phyloP scores from a whole-genome alignment of 2,113 vertebrate genomes.

The Macquaria ambigua region DNA sequence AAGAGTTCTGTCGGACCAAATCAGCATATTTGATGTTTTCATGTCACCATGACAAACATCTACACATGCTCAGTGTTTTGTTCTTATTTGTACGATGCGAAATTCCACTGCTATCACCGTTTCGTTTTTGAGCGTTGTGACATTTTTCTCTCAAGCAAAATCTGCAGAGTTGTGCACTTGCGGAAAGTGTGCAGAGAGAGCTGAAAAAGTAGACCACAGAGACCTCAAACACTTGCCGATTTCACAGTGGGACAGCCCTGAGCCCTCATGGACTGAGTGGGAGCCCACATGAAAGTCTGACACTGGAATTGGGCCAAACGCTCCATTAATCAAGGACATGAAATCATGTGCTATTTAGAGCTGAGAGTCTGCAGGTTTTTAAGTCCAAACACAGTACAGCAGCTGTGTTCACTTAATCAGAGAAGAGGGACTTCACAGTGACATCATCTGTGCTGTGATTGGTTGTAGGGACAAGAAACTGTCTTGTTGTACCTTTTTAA shows the following conservation, averaged over 20 bases:
- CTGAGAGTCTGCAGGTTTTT: constrained; percentile 33
- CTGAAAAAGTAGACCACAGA: background rate
- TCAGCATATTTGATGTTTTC: background rate
- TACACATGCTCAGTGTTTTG: background rate
- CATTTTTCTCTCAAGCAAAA: background rate
- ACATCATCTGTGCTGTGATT: background rate
- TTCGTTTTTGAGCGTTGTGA: background rate
- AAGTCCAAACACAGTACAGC: background rate
- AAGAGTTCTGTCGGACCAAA: background rate
- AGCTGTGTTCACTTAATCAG: constrained; percentile 19
- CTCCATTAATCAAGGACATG: constrained; percentile 41
- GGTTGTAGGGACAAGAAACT: background rate
- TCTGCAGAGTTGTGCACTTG: background rate
- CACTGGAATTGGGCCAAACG: constrained; percentile 13
- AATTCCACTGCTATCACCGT: background rate
- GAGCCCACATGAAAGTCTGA: constrained; percentile 7
- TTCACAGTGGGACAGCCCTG: constrained; percentile 13
- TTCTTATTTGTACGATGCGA: background rate
- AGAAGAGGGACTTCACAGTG: background rate
- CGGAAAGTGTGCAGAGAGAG: background rate
- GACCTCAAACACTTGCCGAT: background rate
- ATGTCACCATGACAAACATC: background rate
- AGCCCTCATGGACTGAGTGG: background rate
- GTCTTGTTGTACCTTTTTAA: constrained; percentile 1
- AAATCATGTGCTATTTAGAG: constrained; percentile 33